phyloP scores from a whole-genome alignment of 1,140 invertebrate species.

The Drosophila parvula region DNA sequence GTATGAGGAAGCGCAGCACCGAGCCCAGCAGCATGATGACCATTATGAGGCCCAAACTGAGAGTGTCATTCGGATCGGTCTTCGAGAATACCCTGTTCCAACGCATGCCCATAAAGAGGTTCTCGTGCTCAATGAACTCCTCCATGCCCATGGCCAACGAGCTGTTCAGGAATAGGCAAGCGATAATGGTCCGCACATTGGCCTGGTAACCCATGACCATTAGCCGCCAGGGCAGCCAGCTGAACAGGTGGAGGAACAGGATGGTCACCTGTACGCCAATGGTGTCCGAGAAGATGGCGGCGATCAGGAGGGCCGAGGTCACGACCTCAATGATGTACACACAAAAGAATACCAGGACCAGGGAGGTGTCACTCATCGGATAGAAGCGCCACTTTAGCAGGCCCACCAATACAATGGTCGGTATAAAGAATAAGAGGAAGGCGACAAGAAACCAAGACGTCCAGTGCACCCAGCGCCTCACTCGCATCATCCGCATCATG shows the following conservation, averaged over 20 bases:
- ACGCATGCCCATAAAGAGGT: constrained; percentile 62
- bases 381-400: constrained; percentile 84
- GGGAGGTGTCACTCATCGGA: neutral
- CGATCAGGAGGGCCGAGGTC: constrained; percentile 86
- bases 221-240: constrained; percentile 34
- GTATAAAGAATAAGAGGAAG: constrained; percentile 88
- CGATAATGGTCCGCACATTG: neutral
- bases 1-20: constrained; percentile 87
- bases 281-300: constrained; percentile 85
- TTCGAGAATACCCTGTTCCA: constrained; percentile 88
- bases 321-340: constrained; percentile 66
- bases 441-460: constrained; percentile 91
- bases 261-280: constrained; percentile 26
- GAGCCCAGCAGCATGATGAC: constrained; percentile 86
- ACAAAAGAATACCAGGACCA: constrained; percentile 56
- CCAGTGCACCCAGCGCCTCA: constrained; percentile 92
- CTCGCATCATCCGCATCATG: constrained; percentile 93
- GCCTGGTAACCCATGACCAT: neutral
- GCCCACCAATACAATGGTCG: constrained; percentile 85
- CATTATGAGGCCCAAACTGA: constrained; percentile 84
- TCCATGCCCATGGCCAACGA: constrained; percentile 14
- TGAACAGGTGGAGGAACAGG: neutral
- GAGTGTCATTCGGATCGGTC: constrained; percentile 89
- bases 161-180: constrained; percentile 40
- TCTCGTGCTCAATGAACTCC: constrained; percentile 18